phyloP scores from a whole-genome alignment of 2,797 vertebrate species.

The Salarias fasciatus region DNA sequence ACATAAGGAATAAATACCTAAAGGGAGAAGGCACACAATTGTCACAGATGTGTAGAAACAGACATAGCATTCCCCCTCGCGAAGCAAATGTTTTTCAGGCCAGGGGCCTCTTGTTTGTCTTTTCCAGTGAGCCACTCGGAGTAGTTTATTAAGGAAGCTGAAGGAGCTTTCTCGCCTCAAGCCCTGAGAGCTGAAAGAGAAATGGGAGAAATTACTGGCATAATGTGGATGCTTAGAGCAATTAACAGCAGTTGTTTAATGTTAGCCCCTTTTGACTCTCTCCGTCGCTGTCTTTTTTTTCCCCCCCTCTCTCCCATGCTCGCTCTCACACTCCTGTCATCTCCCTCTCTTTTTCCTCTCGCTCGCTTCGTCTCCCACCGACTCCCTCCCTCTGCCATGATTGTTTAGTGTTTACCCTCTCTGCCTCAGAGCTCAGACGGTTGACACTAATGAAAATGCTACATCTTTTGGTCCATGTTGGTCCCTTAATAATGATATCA shows the following conservation, averaged over 20 bases:
- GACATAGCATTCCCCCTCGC: constrained; percentile 56
- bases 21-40: constrained; percentile 59
- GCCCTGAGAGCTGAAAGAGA: constrained; percentile 80
- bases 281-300: constrained; percentile 41
- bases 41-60: constrained; percentile 70
- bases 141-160: constrained; percentile 68
- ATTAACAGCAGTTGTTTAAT: constrained; percentile 94
- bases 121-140: constrained; percentile 65
- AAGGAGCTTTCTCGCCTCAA: constrained; percentile 70
- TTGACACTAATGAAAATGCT: constrained; percentile 74
- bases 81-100: constrained; percentile 54
- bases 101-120: constrained; percentile 76
- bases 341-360: constrained; percentile 11
- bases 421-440: constrained; percentile 83
- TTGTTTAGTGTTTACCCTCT: constrained; percentile 88
- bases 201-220: constrained; percentile 91
- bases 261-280: constrained; percentile 79
- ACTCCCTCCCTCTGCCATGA: constrained; percentile 76
- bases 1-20: constrained; percentile 69
- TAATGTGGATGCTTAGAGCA: constrained; percentile 93
- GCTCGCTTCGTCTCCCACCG: constrained; percentile 17
- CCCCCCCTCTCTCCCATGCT: background rate
- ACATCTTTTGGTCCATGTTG: constrained; percentile 69
- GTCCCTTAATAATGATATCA: constrained; percentile 83
- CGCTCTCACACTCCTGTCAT: constrained; percentile 42